phyloP scores from a whole-genome alignment of 1,140 invertebrate genomes.

The Drosophila melanica region DNA sequence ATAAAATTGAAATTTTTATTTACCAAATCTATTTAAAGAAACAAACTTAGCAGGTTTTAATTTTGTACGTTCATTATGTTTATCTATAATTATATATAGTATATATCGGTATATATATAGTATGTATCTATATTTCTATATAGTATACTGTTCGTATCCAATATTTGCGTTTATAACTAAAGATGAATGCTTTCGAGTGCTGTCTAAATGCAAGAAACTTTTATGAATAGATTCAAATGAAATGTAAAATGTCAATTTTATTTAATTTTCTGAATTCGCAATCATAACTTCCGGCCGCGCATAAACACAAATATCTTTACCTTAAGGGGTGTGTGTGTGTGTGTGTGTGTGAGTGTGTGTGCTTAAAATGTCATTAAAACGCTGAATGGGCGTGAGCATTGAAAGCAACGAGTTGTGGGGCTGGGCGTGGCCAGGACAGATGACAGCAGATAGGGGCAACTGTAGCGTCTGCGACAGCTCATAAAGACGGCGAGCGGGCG shows the following conservation, averaged over 20 bases:
- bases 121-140: too few species aligned
- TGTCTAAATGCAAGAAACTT: background rate
- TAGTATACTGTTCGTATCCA: too few species aligned
- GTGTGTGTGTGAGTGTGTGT: conserved; percentile 39
- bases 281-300: conserved; percentile 9
- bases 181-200: too few species aligned
- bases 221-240: background rate
- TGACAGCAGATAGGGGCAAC: conserved; percentile 3
- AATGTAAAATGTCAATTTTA: background rate
- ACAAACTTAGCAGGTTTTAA: too few species aligned
- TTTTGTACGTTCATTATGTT: too few species aligned
- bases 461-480: conserved; percentile 25
- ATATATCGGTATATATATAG: too few species aligned
- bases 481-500: conserved; percentile 9
- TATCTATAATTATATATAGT: too few species aligned
- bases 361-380: conserved; percentile 80
- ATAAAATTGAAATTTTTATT: too few species aligned
- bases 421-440: background rate
- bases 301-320: conserved; percentile 42
- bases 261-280: conserved; percentile 14
- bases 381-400: conserved; percentile 36
- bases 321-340: background rate
- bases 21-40: too few species aligned
- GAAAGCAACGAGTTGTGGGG: conserved; percentile 25
- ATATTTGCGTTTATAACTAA: too few species aligned